phyloP scores from a whole-genome alignment of 1,140 invertebrate genomes.

The Drosophila murphyi region DNA sequence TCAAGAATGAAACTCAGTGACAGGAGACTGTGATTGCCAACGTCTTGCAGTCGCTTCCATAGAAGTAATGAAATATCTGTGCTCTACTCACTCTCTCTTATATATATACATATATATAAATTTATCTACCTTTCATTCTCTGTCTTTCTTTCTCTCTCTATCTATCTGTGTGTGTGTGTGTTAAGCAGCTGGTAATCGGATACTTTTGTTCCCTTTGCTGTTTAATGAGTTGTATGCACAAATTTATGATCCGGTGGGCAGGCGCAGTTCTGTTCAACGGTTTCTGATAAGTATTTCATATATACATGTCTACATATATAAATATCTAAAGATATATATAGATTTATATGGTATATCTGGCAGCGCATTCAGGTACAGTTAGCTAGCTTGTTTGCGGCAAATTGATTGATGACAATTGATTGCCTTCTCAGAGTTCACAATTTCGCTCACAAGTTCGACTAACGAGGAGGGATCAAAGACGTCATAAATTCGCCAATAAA shows the following conservation, averaged over 20 bases:
- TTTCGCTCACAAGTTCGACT: slow-evolving; percentile 68
- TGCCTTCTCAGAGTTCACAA: slow-evolving; percentile 48
- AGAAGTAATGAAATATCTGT: slow-evolving; percentile 46
- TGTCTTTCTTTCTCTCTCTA: slow-evolving; percentile 4
- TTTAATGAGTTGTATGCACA: slow-evolving; percentile 84
- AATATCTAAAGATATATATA: slow-evolving; percentile 3
- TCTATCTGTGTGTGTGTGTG: neutral
- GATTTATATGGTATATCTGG: slow-evolving; percentile 6
- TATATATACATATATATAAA: no score
- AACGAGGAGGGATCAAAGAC: slow-evolving; percentile 58
- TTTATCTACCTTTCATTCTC: neutral
- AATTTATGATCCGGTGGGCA: slow-evolving; percentile 83
- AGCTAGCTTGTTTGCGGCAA: slow-evolving; percentile 21
- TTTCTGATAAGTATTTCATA: slow-evolving; percentile 20
- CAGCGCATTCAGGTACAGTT: slow-evolving; percentile 36
- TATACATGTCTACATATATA: neutral
- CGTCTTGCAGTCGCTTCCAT: slow-evolving; percentile 41
- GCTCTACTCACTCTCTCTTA: slow-evolving; percentile 4
- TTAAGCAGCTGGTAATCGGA: slow-evolving; percentile 63
- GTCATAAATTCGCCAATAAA: slow-evolving; percentile 77
- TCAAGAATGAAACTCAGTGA: slow-evolving; percentile 49
- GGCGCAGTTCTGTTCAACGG: slow-evolving; percentile 80
- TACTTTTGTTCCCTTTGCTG: slow-evolving; percentile 82
- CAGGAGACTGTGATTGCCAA: slow-evolving; percentile 17
- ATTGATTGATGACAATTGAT: slow-evolving; percentile 76